Evolutionary conservation across 2,113 vertebrate genomes (phyloP).

Genomic region (Neogale vison): DNA sequence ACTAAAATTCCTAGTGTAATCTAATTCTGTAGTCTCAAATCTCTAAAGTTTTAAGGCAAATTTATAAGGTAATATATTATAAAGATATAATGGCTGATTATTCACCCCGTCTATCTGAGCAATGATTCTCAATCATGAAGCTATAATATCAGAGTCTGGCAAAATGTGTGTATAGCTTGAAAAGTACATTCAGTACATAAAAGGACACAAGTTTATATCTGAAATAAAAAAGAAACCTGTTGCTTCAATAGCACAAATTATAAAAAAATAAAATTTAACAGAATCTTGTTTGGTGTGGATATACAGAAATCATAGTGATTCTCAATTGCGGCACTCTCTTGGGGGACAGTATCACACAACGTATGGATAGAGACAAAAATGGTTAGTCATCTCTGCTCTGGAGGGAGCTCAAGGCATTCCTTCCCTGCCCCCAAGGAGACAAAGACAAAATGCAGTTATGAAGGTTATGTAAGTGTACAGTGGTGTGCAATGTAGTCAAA

Average conservation of each 20-base stretch:
- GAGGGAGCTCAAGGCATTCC: neutral
- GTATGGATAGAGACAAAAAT: neutral
- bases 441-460: neutral
- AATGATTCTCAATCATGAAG: neutral
- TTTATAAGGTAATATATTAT: neutral
- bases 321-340: neutral
- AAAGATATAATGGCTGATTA: neutral
- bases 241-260: neutral
- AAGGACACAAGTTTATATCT: neutral
- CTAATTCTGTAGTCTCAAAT: neutral
- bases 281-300: neutral
- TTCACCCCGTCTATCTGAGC: neutral
- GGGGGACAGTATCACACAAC: neutral
- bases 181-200: neutral
- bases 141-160: neutral
- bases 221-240: neutral
- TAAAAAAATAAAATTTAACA: neutral
- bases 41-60: neutral
- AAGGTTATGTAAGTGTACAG: neutral
- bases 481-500: neutral
- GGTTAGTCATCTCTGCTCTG: neutral
- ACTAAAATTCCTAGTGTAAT: neutral
- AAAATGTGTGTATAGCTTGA: neutral
- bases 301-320: neutral
- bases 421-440: neutral